Percentiles rank a stretch among this genome's conserved stretches.
These are phyloP conservation scores for Lepus europaeus DNA, from an alignment of 2,113 vertebrate species.

Conservation along the genomic window DNA sequence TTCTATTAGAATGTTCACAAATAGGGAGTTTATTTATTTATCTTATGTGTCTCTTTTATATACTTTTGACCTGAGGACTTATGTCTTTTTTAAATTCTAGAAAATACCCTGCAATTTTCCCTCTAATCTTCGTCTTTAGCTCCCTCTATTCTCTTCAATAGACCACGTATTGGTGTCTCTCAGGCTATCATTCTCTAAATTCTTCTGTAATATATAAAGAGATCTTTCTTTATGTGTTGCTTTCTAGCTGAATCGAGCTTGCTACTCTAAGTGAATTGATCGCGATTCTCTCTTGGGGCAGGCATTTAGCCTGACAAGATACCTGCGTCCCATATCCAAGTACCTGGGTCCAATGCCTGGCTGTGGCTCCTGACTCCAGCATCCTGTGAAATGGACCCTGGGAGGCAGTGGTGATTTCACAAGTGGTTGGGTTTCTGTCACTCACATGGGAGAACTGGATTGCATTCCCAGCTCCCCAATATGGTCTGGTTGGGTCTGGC, in stretches of 20 bases:
- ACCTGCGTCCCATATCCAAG: too few relatives aligned
- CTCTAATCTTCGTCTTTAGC: background rate
- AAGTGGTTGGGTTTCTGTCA: too few relatives aligned
- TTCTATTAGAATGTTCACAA: background rate
- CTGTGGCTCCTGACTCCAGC: too few relatives aligned
- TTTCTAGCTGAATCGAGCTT: constrained; percentile 24
- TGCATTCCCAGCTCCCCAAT: too few relatives aligned
- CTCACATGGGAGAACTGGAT: too few relatives aligned
- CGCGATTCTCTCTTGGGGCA: background rate
- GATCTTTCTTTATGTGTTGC: background rate
- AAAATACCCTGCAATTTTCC: background rate
- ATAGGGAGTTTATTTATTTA: background rate
- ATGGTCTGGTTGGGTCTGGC: too few relatives aligned
- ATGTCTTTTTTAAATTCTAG: background rate
- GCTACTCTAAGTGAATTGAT: background rate
- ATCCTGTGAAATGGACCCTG: too few relatives aligned
- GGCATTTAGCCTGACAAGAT: too few relatives aligned
- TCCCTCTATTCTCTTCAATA: background rate
- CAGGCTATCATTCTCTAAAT: background rate
- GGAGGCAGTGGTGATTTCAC: too few relatives aligned
- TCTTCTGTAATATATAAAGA: background rate
- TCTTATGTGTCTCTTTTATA: background rate
- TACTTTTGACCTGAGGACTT: background rate
- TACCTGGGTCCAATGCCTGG: too few relatives aligned
- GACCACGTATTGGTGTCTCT: background rate